Evolutionary conservation across 2,797 vertebrate species (phyloP), one percentile per base, ranked within the genome.

Genomic region (Oophaga sylvatica): DNA sequence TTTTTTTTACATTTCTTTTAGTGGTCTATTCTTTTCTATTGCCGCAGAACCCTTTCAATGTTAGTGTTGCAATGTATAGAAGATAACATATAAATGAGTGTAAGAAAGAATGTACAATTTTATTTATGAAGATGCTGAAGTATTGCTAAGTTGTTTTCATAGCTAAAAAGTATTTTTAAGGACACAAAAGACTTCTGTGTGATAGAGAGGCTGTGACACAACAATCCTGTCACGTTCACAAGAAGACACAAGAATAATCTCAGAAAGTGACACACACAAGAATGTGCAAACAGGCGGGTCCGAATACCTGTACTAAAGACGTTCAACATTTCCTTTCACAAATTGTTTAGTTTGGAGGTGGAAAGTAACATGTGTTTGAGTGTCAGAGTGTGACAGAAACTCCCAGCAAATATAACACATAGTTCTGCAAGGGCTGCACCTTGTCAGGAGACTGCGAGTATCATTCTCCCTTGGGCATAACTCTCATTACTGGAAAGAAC

Each of bases 331-430:
- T 62, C 45, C 80, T 67, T 85, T 88, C 67, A 81, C 60, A 82
- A 85, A 82, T 78, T 86, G 87, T 86, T 86, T 89, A 82, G 53
- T 79, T 83, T 82, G 35, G 45, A 88, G 87, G 81, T 79, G 87
- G 80, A 19, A 80, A 79, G 57, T 45, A 79, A 26, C 26, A 12
- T 81, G 71, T 48, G 31, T 48, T 31, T 53, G 73, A 86, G 35
- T 67, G 59, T 48, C 73, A 65, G 76, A 10, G 63, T 26, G 48
- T 56, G 35, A 70, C 45, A 29, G 45, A 56, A 29, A 82, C 29
- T 76, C 57, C 59, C 48, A 15, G 70, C 70, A 53, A 85, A 77
- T 60, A 81, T 60, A 45, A 81, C 35, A 81, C 45, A 35, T 63
- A 68, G 20, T 41, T 75, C 59, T 26, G 68, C 20, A 62, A 75